These are phyloP conservation scores for Acleris cristana DNA, from an alignment of 2,888 invertebrate genomes.

Conservation along the genomic window DNA sequence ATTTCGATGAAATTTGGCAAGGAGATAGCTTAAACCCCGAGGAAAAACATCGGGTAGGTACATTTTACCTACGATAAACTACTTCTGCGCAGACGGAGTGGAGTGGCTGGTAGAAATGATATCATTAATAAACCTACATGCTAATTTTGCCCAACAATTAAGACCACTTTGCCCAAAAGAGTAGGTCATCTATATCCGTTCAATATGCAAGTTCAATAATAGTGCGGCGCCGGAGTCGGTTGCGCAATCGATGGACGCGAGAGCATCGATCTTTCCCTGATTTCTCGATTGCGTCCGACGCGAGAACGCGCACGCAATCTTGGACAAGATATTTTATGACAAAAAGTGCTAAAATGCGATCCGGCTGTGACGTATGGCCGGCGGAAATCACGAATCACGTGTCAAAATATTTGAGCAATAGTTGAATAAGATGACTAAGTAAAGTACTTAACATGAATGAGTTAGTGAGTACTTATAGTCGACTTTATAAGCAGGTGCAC, in stretches of 20 bases:
- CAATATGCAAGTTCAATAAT: constrained; percentile 33
- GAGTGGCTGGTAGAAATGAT: too few relatives aligned
- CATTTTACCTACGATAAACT: too few relatives aligned
- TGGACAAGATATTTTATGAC: constrained; percentile 25
- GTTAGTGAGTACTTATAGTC: too few relatives aligned
- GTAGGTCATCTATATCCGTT: constrained; percentile 26
- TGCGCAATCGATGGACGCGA: constrained; percentile 49
- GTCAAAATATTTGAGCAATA: background rate
- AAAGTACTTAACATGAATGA: too few relatives aligned
- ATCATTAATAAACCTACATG: background rate
- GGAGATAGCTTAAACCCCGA: too few relatives aligned
- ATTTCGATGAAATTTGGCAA: too few relatives aligned
- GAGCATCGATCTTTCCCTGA: constrained; percentile 62
- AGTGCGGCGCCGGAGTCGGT: constrained; percentile 37
- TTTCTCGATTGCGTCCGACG: constrained; percentile 59
- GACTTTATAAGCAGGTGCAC: too few relatives aligned
- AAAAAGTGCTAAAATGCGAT: constrained; percentile 23
- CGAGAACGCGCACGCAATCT: constrained; percentile 18
- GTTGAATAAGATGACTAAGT: too few relatives aligned
- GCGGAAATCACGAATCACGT: constrained; percentile 19
- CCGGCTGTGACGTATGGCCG: constrained; percentile 37
- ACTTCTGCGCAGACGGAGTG: too few relatives aligned
- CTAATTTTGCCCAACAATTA: background rate
- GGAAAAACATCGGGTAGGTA: too few relatives aligned
- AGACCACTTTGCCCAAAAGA: background rate